Base-by-base conservation (phyloP, 2,113 vertebrate species). In the Cathartes aura region DNA sequence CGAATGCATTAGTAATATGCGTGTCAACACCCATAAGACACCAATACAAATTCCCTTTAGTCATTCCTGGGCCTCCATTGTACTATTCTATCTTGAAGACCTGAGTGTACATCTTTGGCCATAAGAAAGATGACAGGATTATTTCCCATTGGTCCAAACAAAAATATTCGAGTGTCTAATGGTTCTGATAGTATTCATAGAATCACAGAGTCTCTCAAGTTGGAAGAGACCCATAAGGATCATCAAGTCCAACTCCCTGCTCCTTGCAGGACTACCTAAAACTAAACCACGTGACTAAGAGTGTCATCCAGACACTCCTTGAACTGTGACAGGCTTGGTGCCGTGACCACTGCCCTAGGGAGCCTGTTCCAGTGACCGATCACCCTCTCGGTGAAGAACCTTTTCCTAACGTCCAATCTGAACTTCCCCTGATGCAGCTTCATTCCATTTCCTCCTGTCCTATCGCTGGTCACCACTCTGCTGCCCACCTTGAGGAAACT, bases 241-340 rank as follows among this genome's bases (percentile, higher is more conserved):
- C 32, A 79, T 5, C 0, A 1, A 47, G 15, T 23, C 20, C 40
- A 48, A 13, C 30, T 62, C 45, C 30, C 23, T 36, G 14, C 16
- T 64, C 24, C 58, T 50, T 2, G 0, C 5, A 32, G 29, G 52
- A 62, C 29, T 43, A 34, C 9, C 40, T 63, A 48, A 62, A 70
- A 32, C 24, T 47, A n/a, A 74, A 42, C 29, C 10, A 22, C 9
- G 29, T 20, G 38, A n/a, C 16, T n/a, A 38, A 8, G 1, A 47
- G 30, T 2, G 4, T 23, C 4, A 0, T 17, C 70, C 19, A 82
- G 21, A 12, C 0, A 1, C 36, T 32, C 15, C 60, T 11, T 56
- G 43, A 80, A 45, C 43, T 63, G 24, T 36, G 32, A 58, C 36
- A 64, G 18, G 50, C 30, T 58, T 14, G 32, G 27, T 64, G 36